Percentiles rank a stretch among this genome's conserved stretches.
These are phyloP conservation scores for Autographa pulchrina DNA, from an alignment of 2,888 invertebrate genomes.

Conservation along the genomic window DNA sequence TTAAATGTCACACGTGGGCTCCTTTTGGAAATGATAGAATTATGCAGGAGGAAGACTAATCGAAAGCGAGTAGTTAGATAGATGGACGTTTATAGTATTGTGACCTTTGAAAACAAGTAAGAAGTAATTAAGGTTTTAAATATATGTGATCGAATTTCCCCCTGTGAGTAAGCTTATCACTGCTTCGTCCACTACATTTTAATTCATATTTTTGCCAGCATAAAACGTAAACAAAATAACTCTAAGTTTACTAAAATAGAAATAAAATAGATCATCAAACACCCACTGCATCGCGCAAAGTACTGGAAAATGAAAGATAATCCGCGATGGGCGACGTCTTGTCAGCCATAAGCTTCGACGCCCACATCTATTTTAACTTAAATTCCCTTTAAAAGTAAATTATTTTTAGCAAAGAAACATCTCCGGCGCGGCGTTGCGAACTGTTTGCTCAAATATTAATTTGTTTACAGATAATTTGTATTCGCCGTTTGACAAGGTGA, in stretches of 20 bases:
- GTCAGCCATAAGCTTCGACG: slow-evolving; percentile 44
- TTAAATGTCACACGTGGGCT: slow-evolving; percentile 5
- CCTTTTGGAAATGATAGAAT: not conserved
- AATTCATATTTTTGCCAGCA: not conserved
- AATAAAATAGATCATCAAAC: not conserved
- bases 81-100: too few species aligned
- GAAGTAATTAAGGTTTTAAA: too few species aligned
- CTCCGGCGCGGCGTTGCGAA: slow-evolving; percentile 32
- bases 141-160: too few species aligned
- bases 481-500: slow-evolving; percentile 35
- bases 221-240: not conserved
- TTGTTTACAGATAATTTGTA: slow-evolving; percentile 40
- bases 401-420: slow-evolving; percentile 50
- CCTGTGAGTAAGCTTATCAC: too few species aligned
- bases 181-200: not conserved
- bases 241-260: not conserved
- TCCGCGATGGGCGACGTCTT: slow-evolving; percentile 25
- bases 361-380: slow-evolving; percentile 45
- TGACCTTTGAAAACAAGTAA: too few species aligned
- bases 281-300: slow-evolving; percentile 11
- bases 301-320: slow-evolving; percentile 34
- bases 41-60: not conserved
- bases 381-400: slow-evolving; percentile 50
- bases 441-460: slow-evolving; percentile 49
- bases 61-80: too few species aligned